phyloP scores from a whole-genome alignment of 2,888 invertebrate genomes.

The Eumacrocentrus americanus region DNA sequence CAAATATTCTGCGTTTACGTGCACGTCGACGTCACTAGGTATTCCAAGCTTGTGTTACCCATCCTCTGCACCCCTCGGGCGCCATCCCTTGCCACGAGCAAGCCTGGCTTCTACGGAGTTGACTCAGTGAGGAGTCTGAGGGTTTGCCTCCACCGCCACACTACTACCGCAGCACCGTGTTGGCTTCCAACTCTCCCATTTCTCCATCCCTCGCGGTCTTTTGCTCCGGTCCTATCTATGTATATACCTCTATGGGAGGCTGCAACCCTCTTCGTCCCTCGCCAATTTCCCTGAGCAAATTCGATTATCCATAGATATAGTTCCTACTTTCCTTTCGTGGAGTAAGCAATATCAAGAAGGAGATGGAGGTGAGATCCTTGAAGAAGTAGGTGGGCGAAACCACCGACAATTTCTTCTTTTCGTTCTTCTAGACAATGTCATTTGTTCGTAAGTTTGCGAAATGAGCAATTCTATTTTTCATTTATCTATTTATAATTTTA shows the following conservation, averaged over 20 bases:
- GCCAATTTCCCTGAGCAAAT: conserved; percentile 56
- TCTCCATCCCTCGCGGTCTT: conserved; percentile 25
- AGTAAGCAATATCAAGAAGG: conserved; percentile 39
- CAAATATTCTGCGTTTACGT: conserved; percentile 60
- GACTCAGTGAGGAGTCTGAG: conserved; percentile 49
- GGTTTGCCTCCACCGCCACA: conserved; percentile 39
- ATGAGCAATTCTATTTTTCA: too few species aligned
- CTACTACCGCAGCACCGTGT: conserved; percentile 38
- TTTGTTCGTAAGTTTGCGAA: too few species aligned
- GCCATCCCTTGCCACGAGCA: conserved; percentile 22
- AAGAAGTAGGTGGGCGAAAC: conserved; percentile 19
- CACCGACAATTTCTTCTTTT: too few species aligned
- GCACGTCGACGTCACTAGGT: conserved; percentile 56
- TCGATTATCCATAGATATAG: conserved; percentile 52
- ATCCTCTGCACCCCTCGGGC: conserved; percentile 31
- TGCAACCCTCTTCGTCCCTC: conserved; percentile 28
- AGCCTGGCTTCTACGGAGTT: conserved; percentile 43
- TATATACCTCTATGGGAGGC: conserved; percentile 2
- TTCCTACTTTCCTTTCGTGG: conserved; percentile 29
- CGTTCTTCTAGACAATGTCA: too few species aligned
- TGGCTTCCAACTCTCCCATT: conserved; percentile 45
- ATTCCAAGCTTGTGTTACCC: conserved; percentile 53
- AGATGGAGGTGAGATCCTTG: conserved; percentile 7
- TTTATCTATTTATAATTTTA: too few species aligned
- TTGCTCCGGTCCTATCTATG: conserved; percentile 16